Conservation (phyloP, 2,113 vertebrate species). For the Perca fluviatilis region DNA sequence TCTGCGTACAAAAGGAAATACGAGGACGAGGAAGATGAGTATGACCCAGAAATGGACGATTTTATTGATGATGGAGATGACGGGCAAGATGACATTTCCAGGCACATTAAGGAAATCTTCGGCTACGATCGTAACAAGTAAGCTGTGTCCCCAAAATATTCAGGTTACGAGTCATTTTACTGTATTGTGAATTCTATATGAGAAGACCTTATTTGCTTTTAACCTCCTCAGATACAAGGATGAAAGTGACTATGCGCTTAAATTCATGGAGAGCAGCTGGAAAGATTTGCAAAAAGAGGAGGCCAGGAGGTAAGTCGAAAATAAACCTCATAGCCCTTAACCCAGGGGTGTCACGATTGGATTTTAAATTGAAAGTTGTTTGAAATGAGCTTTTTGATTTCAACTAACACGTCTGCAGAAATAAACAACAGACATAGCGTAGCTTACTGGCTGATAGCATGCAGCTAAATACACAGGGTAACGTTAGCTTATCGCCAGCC, state of each 20-base stretch:
- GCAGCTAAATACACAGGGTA: too few species aligned
- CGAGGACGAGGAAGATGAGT: slow-evolving; percentile 92
- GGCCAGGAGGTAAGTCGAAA: slow-evolving; percentile 89
- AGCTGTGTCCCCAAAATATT: slow-evolving; percentile 9
- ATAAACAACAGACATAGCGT: too few species aligned
- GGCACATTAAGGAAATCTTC: slow-evolving; percentile 97
- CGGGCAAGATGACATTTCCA: slow-evolving; percentile 93
- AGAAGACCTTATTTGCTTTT: neutral
- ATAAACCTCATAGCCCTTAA: neutral
- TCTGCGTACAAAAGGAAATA: slow-evolving; percentile 86
- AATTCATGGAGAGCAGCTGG: slow-evolving; percentile 99
- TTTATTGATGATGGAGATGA: slow-evolving; percentile 97
- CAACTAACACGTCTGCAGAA: too few species aligned
- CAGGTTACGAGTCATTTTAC: neutral
- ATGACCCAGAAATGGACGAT: slow-evolving; percentile 98
- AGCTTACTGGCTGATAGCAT: too few species aligned
- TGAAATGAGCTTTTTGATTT: too few species aligned
- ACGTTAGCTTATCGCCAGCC: too few species aligned
- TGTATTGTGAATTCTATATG: neutral
- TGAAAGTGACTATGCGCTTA: slow-evolving; percentile 98
- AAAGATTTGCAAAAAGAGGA: slow-evolving; percentile 97
- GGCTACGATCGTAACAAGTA: slow-evolving; percentile 94
- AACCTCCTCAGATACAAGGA: slow-evolving; percentile 90
- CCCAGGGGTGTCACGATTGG: too few species aligned
- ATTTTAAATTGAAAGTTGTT: too few species aligned